Evolutionary conservation across 2,888 invertebrate species (phyloP).

Genomic region (Trissonchulus sp.): DNA sequence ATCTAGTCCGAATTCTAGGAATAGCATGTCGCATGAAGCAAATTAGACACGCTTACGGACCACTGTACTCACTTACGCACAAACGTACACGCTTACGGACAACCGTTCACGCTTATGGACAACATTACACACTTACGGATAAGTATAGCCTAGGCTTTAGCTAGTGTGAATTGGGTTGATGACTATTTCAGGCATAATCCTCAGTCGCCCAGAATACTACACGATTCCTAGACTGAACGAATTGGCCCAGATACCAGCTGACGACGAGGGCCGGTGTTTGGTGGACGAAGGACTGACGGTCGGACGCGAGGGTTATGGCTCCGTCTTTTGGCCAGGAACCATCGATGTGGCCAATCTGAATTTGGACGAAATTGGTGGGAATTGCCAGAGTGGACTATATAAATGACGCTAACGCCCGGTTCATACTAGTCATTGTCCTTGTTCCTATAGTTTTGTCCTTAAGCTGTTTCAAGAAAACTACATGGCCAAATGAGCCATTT

Average conservation of each 20-base stretch:
- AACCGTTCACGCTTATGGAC: too few relatives aligned
- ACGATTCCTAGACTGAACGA: constrained; percentile 78
- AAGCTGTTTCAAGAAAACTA: too few relatives aligned
- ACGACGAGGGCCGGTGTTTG: constrained; percentile 26
- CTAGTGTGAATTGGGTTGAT: too few relatives aligned
- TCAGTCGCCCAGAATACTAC: constrained; percentile 78
- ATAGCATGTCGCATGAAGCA: too few relatives aligned
- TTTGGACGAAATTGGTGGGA: constrained; percentile 36
- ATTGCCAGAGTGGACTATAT: background rate
- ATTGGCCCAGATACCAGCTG: constrained; percentile 56
- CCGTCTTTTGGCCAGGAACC: constrained; percentile 55
- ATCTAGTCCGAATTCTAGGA: too few relatives aligned
- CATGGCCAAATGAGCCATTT: too few relatives aligned
- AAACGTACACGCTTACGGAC: too few relatives aligned
- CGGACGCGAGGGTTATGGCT: constrained; percentile 56
- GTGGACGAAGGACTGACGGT: constrained; percentile 54
- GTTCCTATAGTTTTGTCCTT: too few relatives aligned
- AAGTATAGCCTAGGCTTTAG: too few relatives aligned
- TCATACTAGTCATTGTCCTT: background rate
- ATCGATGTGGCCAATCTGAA: constrained; percentile 52
- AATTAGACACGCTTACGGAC: too few relatives aligned
- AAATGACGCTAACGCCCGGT: background rate
- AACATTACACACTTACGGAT: too few relatives aligned
- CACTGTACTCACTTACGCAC: too few relatives aligned
- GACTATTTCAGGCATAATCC: constrained; percentile 67